These are phyloP conservation scores for Ceratitis capitata DNA, from an alignment of 1,140 invertebrate species.

Conservation along the genomic window DNA sequence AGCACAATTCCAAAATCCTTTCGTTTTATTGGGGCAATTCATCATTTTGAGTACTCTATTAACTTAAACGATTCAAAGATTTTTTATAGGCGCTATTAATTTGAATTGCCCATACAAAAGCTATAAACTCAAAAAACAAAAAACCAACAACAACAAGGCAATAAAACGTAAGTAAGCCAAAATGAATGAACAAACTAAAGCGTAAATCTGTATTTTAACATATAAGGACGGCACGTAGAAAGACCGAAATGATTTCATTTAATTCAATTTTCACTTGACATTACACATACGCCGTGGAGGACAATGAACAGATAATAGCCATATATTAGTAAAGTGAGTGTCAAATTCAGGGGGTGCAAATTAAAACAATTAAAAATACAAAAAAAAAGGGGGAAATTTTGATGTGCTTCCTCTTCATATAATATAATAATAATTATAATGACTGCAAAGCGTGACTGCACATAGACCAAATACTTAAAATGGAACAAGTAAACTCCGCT, in stretches of 20 bases:
- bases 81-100: not conserved
- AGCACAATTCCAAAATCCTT: too few species aligned
- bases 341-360: too few species aligned
- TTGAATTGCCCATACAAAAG: not conserved
- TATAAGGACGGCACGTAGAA: not conserved
- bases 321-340: not conserved
- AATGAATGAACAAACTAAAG: not conserved
- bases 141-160: not conserved
- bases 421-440: too few species aligned
- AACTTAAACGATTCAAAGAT: not conserved
- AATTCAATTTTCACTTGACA: not conserved
- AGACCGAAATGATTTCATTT: not conserved
- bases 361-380: too few species aligned
- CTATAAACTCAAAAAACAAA: not conserved
- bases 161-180: not conserved
- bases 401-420: too few species aligned
- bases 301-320: conserved; percentile 4
- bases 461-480: not conserved
- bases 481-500: not conserved
- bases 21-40: too few species aligned
- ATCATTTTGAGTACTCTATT: not conserved
- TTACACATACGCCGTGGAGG: conserved; percentile 9
- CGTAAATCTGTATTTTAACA: not conserved
- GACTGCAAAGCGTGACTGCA: not conserved
- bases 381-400: not conserved